phyloP scores from a whole-genome alignment of 53 echinoderm and acorn worm species.

The Actinopyga echinites region DNA sequence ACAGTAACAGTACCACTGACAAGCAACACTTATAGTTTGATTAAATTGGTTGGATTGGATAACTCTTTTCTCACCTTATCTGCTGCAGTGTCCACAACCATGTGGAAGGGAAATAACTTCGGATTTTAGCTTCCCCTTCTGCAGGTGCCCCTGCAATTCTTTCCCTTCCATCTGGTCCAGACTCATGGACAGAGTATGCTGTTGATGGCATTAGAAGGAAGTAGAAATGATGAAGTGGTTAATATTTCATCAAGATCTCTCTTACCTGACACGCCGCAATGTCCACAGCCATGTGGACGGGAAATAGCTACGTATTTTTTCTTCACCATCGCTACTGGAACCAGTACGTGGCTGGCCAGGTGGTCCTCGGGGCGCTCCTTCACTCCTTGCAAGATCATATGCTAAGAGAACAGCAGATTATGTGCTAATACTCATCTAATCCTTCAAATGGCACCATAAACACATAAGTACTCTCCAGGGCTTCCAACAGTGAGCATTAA shows the following conservation, averaged over 20 bases:
- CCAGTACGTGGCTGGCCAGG: background rate
- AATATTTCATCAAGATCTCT: background rate
- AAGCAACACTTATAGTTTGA: too few species aligned
- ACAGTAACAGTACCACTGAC: too few species aligned
- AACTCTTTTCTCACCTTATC: slow-evolving; percentile 28
- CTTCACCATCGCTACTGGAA: background rate
- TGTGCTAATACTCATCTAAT: too few species aligned
- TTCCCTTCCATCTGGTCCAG: background rate
- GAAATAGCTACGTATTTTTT: slow-evolving; percentile 67
- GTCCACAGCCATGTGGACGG: slow-evolving; percentile 86
- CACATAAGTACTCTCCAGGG: too few species aligned
- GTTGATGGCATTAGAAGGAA: too few species aligned
- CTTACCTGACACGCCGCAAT: background rate
- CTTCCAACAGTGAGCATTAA: too few species aligned
- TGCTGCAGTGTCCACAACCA: slow-evolving; percentile 47
- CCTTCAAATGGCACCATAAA: too few species aligned
- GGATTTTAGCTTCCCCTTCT: background rate
- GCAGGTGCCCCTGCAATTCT: background rate
- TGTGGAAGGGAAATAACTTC: slow-evolving; percentile 49
- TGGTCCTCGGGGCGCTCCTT: too few species aligned
- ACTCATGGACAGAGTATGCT: background rate
- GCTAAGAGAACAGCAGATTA: too few species aligned
- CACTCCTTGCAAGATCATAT: too few species aligned
- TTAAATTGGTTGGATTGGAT: too few species aligned
- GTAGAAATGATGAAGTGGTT: too few species aligned